A percentile compares a stretch with the other conserved stretches of the same genome.
Evolutionary conservation across 2,113 vertebrate species (phyloP).

Genomic region (Cryptoleucopteryx plumbea): DNA sequence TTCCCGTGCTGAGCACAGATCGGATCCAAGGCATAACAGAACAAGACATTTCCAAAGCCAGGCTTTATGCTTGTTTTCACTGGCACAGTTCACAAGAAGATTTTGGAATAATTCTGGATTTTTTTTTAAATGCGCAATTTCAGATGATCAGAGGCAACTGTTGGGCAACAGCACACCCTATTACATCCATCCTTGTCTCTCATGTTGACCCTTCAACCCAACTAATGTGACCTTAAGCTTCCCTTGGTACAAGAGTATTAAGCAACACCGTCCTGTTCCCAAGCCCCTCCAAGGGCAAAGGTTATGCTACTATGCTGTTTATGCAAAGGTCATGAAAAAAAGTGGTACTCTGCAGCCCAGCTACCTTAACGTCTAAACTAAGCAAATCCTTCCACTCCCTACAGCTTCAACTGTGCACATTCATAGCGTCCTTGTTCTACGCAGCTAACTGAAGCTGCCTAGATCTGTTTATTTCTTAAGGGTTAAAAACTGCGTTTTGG

Average conservation of each 20-base stretch:
- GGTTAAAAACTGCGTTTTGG: neutral
- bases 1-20: neutral
- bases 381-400: neutral
- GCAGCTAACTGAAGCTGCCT: neutral
- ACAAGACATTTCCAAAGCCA: neutral
- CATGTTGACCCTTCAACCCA: neutral
- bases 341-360: neutral
- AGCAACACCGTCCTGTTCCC: neutral
- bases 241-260: neutral
- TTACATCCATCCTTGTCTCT: neutral
- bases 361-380: neutral
- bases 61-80: neutral
- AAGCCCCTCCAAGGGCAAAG: neutral
- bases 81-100: neutral
- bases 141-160: neutral
- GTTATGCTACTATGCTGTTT: neutral
- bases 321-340: neutral
- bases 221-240: neutral
- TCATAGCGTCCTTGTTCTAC: neutral
- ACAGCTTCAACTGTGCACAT: neutral
- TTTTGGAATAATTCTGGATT: neutral
- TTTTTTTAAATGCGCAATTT: neutral
- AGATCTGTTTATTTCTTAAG: neutral
- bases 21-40: neutral
- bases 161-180: neutral